These are phyloP conservation scores for Sula dactylatra DNA, from an alignment of 2,113 vertebrate genomes.

Conservation along the genomic window DNA sequence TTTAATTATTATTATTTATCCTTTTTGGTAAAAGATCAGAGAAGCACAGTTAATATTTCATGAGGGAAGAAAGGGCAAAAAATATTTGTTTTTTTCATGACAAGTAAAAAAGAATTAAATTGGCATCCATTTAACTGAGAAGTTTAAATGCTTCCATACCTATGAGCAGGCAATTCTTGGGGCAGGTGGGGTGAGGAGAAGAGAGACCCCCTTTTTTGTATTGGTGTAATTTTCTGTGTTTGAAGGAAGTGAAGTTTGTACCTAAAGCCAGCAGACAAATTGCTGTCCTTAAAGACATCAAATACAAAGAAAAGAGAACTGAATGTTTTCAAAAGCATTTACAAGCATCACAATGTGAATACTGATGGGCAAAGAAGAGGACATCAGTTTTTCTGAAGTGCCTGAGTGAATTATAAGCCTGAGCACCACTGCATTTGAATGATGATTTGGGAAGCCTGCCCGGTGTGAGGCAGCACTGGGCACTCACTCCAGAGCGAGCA, in stretches of 20 bases:
- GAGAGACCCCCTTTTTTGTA: neutral
- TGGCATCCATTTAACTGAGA: neutral
- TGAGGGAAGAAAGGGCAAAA: neutral
- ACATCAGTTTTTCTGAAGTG: neutral
- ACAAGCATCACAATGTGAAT: neutral
- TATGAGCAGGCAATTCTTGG: neutral
- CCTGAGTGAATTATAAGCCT: neutral
- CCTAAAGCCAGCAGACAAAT: neutral
- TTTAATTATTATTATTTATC: neutral
- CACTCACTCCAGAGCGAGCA: accelerated
- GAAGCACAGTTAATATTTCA: neutral
- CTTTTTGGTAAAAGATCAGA: neutral
- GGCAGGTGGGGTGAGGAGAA: neutral
- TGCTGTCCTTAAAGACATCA: neutral
- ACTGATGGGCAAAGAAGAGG: neutral
- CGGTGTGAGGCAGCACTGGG: neutral
- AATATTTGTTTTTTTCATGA: neutral
- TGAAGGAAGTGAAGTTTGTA: neutral
- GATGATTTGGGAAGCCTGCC: neutral
- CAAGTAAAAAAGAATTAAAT: neutral
- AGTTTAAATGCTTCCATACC: neutral
- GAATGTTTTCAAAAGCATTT: neutral
- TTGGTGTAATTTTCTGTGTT: neutral
- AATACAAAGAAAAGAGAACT: neutral
- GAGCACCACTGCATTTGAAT: neutral